Percentiles rank a stretch among this genome's conserved stretches.
phyloP scores from a whole-genome alignment of 64 coral and sea anemone species.

The Pachyseris speciosa region DNA sequence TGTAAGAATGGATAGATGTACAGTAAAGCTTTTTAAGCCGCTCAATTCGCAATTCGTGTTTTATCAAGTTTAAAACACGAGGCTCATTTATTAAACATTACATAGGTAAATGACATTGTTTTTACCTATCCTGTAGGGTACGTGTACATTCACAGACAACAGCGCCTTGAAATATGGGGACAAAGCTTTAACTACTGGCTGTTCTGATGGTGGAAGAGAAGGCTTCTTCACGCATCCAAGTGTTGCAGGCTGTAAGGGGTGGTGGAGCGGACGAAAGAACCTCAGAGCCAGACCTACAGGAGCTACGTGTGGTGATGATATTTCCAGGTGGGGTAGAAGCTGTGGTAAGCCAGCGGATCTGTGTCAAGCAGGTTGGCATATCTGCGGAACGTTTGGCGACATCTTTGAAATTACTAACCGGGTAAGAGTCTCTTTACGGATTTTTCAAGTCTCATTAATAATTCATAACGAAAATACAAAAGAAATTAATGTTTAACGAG shows the following conservation, averaged over 20 bases:
- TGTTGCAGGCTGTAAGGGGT: constrained; percentile 80
- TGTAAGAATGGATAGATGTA: too few relatives aligned
- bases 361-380: constrained; percentile 73
- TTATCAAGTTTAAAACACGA: too few relatives aligned
- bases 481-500: too few relatives aligned
- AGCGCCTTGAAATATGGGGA: constrained; percentile 40
- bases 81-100: too few relatives aligned
- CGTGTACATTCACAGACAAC: constrained; percentile 52
- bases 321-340: constrained; percentile 19
- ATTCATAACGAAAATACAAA: too few relatives aligned
- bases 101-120: neutral
- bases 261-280: constrained; percentile 72
- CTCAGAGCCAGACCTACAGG: constrained; percentile 54
- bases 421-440: constrained; percentile 6
- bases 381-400: constrained; percentile 90
- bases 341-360: constrained; percentile 76
- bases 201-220: constrained; percentile 82
- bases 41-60: too few relatives aligned
- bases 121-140: neutral
- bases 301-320: constrained; percentile 76
- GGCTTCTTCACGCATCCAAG: constrained; percentile 85
- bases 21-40: too few relatives aligned
- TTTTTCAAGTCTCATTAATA: too few relatives aligned
- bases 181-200: constrained; percentile 60
- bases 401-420: constrained; percentile 84